Evolutionary conservation across 2,888 invertebrate genomes (phyloP).

Genomic region (Rhagium mordax): DNA sequence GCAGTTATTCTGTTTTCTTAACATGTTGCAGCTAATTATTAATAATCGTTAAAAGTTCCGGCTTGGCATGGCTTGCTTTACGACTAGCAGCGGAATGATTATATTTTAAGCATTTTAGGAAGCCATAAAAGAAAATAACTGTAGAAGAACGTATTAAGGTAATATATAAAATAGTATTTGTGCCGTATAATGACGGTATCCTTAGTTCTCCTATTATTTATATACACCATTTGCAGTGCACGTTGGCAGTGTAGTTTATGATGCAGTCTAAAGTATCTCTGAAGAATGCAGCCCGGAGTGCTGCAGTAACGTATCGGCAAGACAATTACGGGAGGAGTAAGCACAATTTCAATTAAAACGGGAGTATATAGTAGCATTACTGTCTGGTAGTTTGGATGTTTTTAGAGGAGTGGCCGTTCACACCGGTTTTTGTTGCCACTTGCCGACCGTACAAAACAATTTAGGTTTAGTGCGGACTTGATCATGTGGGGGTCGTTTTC

Average conservation of each 20-base stretch:
- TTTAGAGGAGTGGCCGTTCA: slow-evolving; percentile 8
- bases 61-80: no score
- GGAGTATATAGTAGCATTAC: slow-evolving; percentile 36
- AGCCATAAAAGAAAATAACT: slow-evolving; percentile 9
- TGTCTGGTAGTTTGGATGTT: background rate
- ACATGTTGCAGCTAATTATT: no score
- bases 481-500: background rate
- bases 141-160: slow-evolving; percentile 5
- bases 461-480: slow-evolving; percentile 2
- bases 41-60: no score
- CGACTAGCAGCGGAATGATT: slow-evolving; percentile 1
- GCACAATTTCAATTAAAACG: slow-evolving; percentile 46
- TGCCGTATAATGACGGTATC: slow-evolving; percentile 4
- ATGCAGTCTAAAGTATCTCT: background rate
- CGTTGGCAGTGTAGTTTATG: slow-evolving; percentile 14
- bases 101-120: slow-evolving; percentile 1
- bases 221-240: slow-evolving; percentile 10
- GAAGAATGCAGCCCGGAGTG: slow-evolving; percentile 1
- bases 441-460: background rate
- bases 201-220: slow-evolving; percentile 5
- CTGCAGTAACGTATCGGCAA: background rate
- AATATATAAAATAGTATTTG: slow-evolving; percentile 6
- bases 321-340: slow-evolving; percentile 45
- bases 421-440: background rate
- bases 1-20: no score